These are phyloP conservation scores for Muricea muricata DNA, from an alignment of 92 coral and sea anemone species.

Conservation along the genomic window DNA sequence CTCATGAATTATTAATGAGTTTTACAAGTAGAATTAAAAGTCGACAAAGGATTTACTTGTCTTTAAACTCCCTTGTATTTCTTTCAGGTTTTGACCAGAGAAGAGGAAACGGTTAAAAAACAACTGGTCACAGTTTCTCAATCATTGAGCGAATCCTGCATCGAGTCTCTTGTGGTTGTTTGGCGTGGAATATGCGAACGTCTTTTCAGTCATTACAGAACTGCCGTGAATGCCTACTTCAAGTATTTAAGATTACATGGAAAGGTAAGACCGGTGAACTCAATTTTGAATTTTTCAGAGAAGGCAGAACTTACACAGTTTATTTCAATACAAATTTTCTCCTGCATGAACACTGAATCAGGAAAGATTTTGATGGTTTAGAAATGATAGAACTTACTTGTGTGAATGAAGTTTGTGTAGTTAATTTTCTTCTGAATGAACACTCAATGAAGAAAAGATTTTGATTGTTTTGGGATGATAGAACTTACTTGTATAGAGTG, in stretches of 20 bases:
- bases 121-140: conserved; percentile 83
- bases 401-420: no score
- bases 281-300: background rate
- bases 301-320: background rate
- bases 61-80: background rate
- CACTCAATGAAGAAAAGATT: no score
- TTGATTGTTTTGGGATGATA: no score
- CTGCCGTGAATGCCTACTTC: conserved; percentile 97
- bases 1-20: no score
- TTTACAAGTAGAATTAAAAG: no score
- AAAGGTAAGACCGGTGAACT: conserved; percentile 53
- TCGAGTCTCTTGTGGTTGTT: conserved; percentile 75
- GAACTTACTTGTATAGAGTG: no score
- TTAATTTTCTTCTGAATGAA: no score
- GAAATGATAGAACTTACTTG: no score
- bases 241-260: conserved; percentile 90
- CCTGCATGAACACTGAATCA: no score
- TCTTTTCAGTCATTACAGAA: conserved; percentile 92
- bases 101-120: conserved; percentile 70
- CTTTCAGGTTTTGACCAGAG: conserved; percentile 34
- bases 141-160: conserved; percentile 74
- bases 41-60: no score
- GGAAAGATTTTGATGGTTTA: no score
- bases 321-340: no score
- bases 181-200: conserved; percentile 94